phyloP scores from a whole-genome alignment of 1,140 invertebrate genomes.

The Drosophila melanogaster region DNA sequence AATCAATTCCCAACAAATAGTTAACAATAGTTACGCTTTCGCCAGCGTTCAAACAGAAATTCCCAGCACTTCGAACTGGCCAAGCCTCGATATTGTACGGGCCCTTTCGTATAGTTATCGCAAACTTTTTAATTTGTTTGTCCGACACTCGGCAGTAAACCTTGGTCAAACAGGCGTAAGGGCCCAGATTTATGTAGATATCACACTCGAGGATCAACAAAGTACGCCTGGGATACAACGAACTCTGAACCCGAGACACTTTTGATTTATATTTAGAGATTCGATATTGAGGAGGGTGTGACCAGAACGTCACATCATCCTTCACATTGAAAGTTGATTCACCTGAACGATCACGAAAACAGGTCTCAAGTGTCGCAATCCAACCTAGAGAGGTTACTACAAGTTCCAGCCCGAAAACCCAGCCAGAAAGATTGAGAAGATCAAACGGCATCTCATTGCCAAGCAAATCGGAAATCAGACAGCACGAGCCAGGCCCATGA shows the following conservation, averaged over 20 bases:
- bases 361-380: slow-evolving; percentile 45
- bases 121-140: slow-evolving; percentile 21
- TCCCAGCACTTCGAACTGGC: slow-evolving; percentile 12
- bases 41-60: background rate
- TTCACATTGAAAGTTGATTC: slow-evolving; percentile 74
- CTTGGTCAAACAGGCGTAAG: slow-evolving; percentile 17
- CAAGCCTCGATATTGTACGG: slow-evolving; percentile 10
- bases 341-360: slow-evolving; percentile 56
- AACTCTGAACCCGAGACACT: slow-evolving; percentile 28
- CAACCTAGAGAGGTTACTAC: slow-evolving; percentile 30
- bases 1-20: slow-evolving; percentile 16
- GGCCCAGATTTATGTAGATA: slow-evolving; percentile 6
- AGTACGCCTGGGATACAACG: slow-evolving; percentile 1
- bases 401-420: slow-evolving; percentile 26
- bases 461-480: slow-evolving; percentile 71
- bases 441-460: slow-evolving; percentile 76
- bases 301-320: slow-evolving; percentile 62
- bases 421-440: slow-evolving; percentile 61
- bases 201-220: background rate
- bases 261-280: background rate
- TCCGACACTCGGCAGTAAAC: slow-evolving; percentile 16
- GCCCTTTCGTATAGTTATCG: background rate
- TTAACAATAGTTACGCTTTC: background rate
- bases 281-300: slow-evolving; percentile 53
- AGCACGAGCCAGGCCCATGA: slow-evolving; percentile 51